Evolutionary conservation across 2,888 invertebrate species (phyloP).

Genomic region (Elmis aenea): DNA sequence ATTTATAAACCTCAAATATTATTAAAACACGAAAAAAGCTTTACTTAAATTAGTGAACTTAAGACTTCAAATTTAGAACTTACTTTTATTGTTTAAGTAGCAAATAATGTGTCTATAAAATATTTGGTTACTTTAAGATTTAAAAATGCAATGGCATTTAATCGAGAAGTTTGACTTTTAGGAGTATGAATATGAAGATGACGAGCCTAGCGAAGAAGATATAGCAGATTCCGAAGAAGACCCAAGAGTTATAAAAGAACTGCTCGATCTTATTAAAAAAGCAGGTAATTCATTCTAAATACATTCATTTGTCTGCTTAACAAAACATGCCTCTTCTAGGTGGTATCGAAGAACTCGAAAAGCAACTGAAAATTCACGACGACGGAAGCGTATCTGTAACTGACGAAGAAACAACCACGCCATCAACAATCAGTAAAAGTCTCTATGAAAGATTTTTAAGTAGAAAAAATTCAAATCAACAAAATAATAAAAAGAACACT

Average conservation of each 20-base stretch:
- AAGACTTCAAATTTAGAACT: too few relatives aligned
- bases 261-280: constrained; percentile 79
- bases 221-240: constrained; percentile 58
- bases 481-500: neutral
- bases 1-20: too few relatives aligned
- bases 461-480: constrained; percentile 31
- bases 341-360: constrained; percentile 81
- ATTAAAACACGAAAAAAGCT: too few relatives aligned
- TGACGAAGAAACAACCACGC: constrained; percentile 51
- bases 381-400: constrained; percentile 50
- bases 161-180: constrained; percentile 31
- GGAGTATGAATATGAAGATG: constrained; percentile 52
- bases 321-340: constrained; percentile 46
- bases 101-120: too few relatives aligned
- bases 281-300: constrained; percentile 54
- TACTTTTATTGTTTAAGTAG: neutral
- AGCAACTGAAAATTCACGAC: constrained; percentile 59
- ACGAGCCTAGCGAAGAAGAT: constrained; percentile 47
- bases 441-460: constrained; percentile 71
- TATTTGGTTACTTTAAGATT: constrained; percentile 4
- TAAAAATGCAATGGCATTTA: constrained; percentile 1
- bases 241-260: constrained; percentile 73
- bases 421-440: constrained; percentile 66
- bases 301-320: constrained; percentile 1
- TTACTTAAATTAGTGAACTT: too few relatives aligned